Base-by-base conservation (phyloP, 2,797 vertebrate genomes). In the Tinamus major region DNA sequence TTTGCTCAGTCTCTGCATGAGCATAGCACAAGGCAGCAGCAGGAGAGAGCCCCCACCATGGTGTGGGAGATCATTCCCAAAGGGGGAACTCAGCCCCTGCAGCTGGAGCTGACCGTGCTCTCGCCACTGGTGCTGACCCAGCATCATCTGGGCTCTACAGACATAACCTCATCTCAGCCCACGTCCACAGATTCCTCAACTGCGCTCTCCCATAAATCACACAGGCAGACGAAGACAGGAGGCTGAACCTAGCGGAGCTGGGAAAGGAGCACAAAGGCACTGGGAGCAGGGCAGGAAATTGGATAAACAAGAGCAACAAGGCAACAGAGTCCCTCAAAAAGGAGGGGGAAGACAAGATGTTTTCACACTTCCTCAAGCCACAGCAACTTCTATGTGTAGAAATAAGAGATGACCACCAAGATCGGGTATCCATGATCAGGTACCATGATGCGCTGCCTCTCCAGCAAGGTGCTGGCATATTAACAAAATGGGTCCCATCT, bases 151-250 rank as follows among this genome's bases (percentile, higher is more conserved):
- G 46, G 81, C 71, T 93, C 83, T 88, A 51, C 81, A 96, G 95
- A 93, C 91, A 90, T 96, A 77, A 96, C 81, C 64, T 96, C 95
- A 96, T 92, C 86, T 9, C 94, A 90, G 92, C 89, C 94, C 95
- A 90, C 42, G 15, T 85, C 92, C 29, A 29, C 86, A 74, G 85
- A 89, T 72, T 82, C 56, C 12, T 10, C 14, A 31, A 18, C 27
- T 5, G 0, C 31, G 75, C 51, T 58, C 35, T 82, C 67, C 89
- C 79, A 19, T 48, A 19, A 76, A 95, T 87, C 67, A 84, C 42
- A 13, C 80, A 0, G 44, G 24, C 15, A 44, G 6, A 1, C 2
- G 4, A 2, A 10, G 48, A 76, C 75, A 69, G 44, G 59, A 62
- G 67, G 80, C 82, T 83, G 67, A 2, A 61, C 79, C 27, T 48